phyloP scores from a whole-genome alignment of 2,113 vertebrate species.

The Vulpes vulpes region DNA sequence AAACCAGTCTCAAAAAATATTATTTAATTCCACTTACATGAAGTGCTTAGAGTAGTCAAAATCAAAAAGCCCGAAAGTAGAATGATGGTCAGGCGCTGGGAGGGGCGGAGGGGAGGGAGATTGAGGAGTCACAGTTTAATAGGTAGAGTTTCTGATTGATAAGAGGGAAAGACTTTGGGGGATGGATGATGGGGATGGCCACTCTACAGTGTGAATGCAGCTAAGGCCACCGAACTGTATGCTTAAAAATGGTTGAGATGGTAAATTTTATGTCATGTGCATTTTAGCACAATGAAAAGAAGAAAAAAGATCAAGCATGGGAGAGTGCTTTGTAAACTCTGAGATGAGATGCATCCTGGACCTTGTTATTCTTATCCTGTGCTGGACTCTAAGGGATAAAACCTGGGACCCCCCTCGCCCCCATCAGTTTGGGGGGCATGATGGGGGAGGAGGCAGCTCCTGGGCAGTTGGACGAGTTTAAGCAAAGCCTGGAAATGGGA shows the following conservation, averaged over 20 bases:
- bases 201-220: neutral
- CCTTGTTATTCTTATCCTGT: neutral
- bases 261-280: neutral
- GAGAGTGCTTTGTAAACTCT: neutral
- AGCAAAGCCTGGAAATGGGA: neutral
- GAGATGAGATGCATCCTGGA: neutral
- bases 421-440: fast-evolving
- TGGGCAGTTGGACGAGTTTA: neutral
- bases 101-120: neutral
- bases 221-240: neutral
- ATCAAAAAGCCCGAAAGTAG: neutral
- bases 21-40: fast-evolving
- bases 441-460: too few relatives aligned
- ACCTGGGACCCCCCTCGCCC: fast-evolving
- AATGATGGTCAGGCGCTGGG: fast-evolving
- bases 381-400: neutral
- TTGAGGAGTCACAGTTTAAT: neutral
- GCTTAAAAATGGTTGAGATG: neutral
- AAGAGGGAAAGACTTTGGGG: neutral
- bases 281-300: neutral
- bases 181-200: neutral
- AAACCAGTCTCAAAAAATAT: neutral
- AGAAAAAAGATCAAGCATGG: neutral
- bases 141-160: neutral
- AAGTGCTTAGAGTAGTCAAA: neutral